Evolutionary conservation across 2,797 vertebrate genomes (phyloP), one percentile per base, ranked within the genome.

Genomic region (Halcyon badia): DNA sequence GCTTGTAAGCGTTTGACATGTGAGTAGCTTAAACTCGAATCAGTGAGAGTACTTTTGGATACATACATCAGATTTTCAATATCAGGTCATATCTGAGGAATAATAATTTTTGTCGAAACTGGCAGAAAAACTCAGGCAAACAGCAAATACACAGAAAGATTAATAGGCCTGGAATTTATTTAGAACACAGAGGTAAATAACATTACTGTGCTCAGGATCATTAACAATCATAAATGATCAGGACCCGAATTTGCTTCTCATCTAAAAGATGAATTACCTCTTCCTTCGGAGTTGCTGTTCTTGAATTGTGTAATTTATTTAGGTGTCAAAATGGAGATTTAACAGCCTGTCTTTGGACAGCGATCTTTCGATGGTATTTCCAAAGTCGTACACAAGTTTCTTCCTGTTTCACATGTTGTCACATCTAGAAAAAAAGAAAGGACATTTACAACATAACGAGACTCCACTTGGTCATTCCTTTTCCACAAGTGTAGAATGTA

Each of bases 141-240:
- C 65, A 90, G 73, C 85, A 92, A 81, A 31, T 89, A 66, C 65
- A 21, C 35, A 48, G 81, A 49, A 86, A 90, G 85, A 96, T 95
- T 41, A 90, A 94, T 73, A 42, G 24, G n/a, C 37, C 49, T 39
- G 35, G 21, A 93, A 76, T 91, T 83, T 86, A 56, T 83, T 73
- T 78, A 79, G 69, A 85, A 64, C 15, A 21, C 54, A 58, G 30
- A 83, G 39, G 57, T 88, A 92, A 94, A 93, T 86, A 91, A 58
- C 68, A 69, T 91, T 82, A 20, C 75, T 75, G 9, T 77, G 49
- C 57, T 94, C 42, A 68, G 89, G 56, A 85, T 93, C 92, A 80
- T 96, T 87, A 95, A 46, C 42, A 61, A 28, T 62, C 65, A 41
- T 85, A 89, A 95, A 89, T 41, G 39, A 81, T 80, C 41, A 58